These are phyloP conservation scores for Pseudochirops corinnae DNA, from an alignment of 2,797 vertebrate species.

Conservation along the genomic window DNA sequence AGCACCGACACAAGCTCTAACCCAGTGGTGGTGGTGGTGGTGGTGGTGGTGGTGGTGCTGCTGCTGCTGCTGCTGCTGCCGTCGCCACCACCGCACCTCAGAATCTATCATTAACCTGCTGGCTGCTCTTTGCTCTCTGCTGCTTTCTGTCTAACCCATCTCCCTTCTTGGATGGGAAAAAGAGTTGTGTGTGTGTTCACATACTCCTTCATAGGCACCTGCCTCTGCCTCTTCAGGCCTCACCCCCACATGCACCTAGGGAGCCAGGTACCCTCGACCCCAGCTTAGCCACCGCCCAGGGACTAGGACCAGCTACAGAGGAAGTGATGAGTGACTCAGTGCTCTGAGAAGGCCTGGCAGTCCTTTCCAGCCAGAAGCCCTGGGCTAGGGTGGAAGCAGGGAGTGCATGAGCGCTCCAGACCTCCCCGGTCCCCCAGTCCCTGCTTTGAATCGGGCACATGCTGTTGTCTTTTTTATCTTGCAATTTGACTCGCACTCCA, in stretches of 20 bases:
- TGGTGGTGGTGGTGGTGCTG: too few relatives aligned
- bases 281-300: not conserved
- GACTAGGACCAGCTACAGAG: not conserved
- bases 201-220: not conserved
- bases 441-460: constrained; percentile 52
- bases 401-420: not conserved
- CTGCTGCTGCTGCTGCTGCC: too few relatives aligned
- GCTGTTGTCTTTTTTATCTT: constrained; percentile 88
- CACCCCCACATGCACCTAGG: not conserved
- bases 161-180: not conserved
- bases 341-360: not conserved
- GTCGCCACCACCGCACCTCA: too few relatives aligned
- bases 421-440: not conserved
- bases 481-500: constrained; percentile 84
- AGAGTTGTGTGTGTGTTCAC: not conserved
- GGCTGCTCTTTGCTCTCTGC: not conserved
- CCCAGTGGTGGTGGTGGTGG: not conserved
- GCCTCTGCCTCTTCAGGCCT: not conserved
- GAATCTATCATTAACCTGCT: not conserved
- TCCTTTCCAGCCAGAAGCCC: not conserved
- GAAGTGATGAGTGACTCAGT: not conserved
- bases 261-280: not conserved
- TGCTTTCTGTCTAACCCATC: not conserved
- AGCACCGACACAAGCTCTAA: not conserved
- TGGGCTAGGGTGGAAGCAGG: not conserved